Evolutionary conservation across 2,888 invertebrate genomes (phyloP).

Genomic region (Standfussiana lucernea): DNA sequence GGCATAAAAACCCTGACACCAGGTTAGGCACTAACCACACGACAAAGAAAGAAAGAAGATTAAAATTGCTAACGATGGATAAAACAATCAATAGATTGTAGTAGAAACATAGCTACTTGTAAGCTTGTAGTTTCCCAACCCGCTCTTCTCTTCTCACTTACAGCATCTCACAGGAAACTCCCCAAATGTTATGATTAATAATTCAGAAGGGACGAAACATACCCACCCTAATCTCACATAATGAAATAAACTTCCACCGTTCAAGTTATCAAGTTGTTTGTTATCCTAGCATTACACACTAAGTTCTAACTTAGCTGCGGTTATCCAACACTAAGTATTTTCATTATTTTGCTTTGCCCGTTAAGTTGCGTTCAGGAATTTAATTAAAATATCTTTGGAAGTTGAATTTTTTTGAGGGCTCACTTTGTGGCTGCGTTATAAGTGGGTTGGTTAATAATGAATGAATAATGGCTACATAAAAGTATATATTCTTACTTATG

Average conservation of each 20-base stretch:
- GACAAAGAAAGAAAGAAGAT: not conserved
- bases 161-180: conserved; percentile 65
- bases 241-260: conserved; percentile 61
- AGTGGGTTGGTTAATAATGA: not conserved
- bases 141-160: conserved; percentile 40
- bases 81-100: not conserved
- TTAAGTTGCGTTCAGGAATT: conserved; percentile 45
- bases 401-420: conserved; percentile 25
- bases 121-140: not conserved
- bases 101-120: not conserved
- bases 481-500: too few species aligned
- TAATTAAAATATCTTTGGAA: conserved; percentile 53
- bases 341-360: conserved; percentile 57
- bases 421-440: conserved; percentile 14
- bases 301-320: conserved; percentile 51
- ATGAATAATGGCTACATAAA: not conserved
- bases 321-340: conserved; percentile 61
- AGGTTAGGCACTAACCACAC: too few species aligned
- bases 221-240: conserved; percentile 61
- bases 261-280: conserved; percentile 64
- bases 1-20: too few species aligned
- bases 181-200: conserved; percentile 77
- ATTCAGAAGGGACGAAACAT: conserved; percentile 67
- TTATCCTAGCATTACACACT: conserved; percentile 56
- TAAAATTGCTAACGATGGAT: not conserved